phyloP scores from a whole-genome alignment of 2,888 invertebrate species.

The Anoplius nigerrimus region DNA sequence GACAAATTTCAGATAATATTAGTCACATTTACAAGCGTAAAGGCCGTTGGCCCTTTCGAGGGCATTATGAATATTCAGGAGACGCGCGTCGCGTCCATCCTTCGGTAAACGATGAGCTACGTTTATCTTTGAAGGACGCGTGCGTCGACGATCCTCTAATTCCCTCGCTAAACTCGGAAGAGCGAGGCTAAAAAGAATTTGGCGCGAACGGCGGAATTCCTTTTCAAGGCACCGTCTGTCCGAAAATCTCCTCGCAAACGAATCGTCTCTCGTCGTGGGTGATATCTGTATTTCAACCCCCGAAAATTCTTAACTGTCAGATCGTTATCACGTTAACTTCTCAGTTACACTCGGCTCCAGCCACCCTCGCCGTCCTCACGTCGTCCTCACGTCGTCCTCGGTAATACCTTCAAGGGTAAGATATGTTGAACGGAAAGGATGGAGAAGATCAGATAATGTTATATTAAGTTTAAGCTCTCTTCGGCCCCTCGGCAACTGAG shows the following conservation, averaged over 20 bases:
- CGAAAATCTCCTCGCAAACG: conserved; percentile 31
- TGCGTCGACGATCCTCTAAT: background rate
- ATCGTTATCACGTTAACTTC: conserved; percentile 65
- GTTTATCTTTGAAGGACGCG: no score
- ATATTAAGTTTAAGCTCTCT: no score
- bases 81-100: no score
- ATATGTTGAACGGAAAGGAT: conserved; percentile 25
- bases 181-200: conserved; percentile 53
- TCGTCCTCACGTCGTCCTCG: conserved; percentile 24
- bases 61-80: conserved; percentile 4
- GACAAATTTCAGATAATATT: conserved; percentile 22
- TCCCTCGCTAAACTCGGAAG: background rate
- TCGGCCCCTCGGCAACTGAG: no score
- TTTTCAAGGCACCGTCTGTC: conserved; percentile 41
- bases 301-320: conserved; percentile 53
- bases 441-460: no score
- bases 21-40: conserved; percentile 7
- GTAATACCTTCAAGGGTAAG: conserved; percentile 18
- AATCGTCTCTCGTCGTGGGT: conserved; percentile 64
- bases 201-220: conserved; percentile 60
- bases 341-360: conserved; percentile 57
- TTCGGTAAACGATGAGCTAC: no score
- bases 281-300: conserved; percentile 66
- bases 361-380: conserved; percentile 44
- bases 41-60: background rate